A percentile compares a stretch with the other conserved stretches of the same genome.
Conservation (phyloP, 2,888 invertebrate genomes). For the Monochamus alternatus region DNA sequence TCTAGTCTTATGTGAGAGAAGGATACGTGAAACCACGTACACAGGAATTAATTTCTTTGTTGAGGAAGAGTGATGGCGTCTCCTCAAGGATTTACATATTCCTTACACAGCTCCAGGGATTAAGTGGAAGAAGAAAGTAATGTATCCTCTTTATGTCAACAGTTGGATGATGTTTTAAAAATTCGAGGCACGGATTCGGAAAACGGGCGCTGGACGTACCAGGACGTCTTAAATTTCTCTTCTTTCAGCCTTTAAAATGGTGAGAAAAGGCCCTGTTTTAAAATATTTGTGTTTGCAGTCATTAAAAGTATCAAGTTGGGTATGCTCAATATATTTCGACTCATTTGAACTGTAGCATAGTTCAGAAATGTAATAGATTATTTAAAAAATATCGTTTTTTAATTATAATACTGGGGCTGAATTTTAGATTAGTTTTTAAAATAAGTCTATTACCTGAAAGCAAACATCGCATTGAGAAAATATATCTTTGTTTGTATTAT, state of each 20-base stretch:
- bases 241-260: not conserved
- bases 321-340: too few species aligned
- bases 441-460: too few species aligned
- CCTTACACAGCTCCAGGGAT: conserved; percentile 24
- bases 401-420: too few species aligned
- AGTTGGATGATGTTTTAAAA: conserved; percentile 14
- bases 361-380: too few species aligned
- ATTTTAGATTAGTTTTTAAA: too few species aligned
- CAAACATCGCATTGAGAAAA: too few species aligned
- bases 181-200: conserved; percentile 6
- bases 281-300: not conserved
- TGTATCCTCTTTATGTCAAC: conserved; percentile 31
- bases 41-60: conserved; percentile 33
- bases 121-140: conserved; percentile 18
- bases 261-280: not conserved
- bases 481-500: too few species aligned
- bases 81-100: conserved; percentile 26
- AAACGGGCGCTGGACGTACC: not conserved
- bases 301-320: too few species aligned
- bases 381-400: too few species aligned
- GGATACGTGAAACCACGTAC: conserved; percentile 21
- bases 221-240: not conserved
- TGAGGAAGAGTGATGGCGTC: conserved; percentile 13
- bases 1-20: conserved; percentile 22
- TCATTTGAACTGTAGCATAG: too few species aligned